A percentile compares a stretch with the other conserved stretches of the same genome.
These are phyloP conservation scores for Amphiprion clarkii DNA, from an alignment of 2,797 vertebrate species.

Conservation along the genomic window DNA sequence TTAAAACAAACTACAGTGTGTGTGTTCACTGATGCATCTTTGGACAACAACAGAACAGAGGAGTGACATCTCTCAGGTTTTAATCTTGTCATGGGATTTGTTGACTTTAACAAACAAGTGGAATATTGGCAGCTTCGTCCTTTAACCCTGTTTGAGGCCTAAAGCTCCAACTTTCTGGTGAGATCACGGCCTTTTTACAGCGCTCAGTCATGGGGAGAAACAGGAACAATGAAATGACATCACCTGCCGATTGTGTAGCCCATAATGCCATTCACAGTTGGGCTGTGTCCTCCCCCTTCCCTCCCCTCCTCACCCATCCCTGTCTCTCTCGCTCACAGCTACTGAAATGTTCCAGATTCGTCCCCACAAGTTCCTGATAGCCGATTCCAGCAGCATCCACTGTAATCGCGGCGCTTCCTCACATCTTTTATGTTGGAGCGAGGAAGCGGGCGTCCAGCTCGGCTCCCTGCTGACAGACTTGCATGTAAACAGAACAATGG, in stretches of 20 bases:
- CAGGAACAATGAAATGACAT: slow-evolving; percentile 64
- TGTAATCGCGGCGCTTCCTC: slow-evolving; percentile 42
- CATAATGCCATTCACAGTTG: slow-evolving; percentile 26
- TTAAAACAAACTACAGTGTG: too few species aligned
- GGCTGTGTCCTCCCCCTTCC: slow-evolving; percentile 2
- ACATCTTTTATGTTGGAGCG: slow-evolving; percentile 49
- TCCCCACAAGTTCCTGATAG: slow-evolving; percentile 36
- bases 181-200: slow-evolving; percentile 36
- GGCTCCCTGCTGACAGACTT: slow-evolving; percentile 56
- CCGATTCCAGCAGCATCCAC: slow-evolving; percentile 64
- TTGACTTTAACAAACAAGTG: too few species aligned
- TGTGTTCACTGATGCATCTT: too few species aligned
- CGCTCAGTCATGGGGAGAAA: slow-evolving; percentile 7
- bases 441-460: slow-evolving; percentile 37
- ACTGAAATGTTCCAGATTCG: slow-evolving; percentile 28
- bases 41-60: too few species aligned
- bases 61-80: too few species aligned
- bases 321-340: background rate
- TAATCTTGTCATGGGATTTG: background rate
- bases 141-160: background rate
- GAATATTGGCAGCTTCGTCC: too few species aligned
- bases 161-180: slow-evolving; percentile 5
- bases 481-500: slow-evolving; percentile 59
- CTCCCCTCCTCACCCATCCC: background rate
- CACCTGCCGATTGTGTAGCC: slow-evolving; percentile 63